Percentiles rank a stretch among this genome's conserved stretches.
Conservation (phyloP, 2,797 vertebrate genomes). For the Anas acuta region DNA sequence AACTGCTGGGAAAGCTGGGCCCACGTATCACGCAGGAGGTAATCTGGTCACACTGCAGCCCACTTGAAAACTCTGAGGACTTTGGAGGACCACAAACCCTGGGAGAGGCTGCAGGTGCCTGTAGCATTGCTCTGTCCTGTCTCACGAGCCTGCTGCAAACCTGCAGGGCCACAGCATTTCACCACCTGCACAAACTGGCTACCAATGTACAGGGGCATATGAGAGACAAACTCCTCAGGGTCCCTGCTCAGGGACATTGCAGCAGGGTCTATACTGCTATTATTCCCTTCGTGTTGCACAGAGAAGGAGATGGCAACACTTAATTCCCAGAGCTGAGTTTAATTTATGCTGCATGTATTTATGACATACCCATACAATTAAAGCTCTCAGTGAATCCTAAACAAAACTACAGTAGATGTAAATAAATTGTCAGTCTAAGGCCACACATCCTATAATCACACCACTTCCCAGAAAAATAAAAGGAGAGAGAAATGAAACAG, state of each 20-base stretch:
- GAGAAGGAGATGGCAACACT: not conserved
- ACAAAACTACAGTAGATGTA: not conserved
- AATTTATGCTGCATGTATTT: not conserved
- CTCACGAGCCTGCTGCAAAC: not conserved
- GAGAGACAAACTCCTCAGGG: accelerated
- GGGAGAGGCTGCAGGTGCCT: not conserved
- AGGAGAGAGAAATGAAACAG: not conserved
- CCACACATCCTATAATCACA: not conserved
- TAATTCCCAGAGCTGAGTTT: not conserved
- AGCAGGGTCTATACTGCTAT: not conserved
- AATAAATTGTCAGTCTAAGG: not conserved
- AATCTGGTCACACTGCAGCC: not conserved
- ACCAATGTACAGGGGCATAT: accelerated
- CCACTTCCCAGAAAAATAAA: not conserved
- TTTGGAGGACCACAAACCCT: not conserved
- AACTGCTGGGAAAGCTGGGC: not conserved
- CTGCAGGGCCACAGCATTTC: not conserved
- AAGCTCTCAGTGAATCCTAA: not conserved
- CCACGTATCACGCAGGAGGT: not conserved
- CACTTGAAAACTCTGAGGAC: not conserved
- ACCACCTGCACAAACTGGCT: not conserved
- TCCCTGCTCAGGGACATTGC: accelerated
- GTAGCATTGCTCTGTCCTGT: not conserved
- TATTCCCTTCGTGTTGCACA: not conserved
- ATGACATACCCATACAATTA: not conserved